Evolutionary conservation across 2,113 vertebrate species (phyloP).

Genomic region (Menidia beryllina): DNA sequence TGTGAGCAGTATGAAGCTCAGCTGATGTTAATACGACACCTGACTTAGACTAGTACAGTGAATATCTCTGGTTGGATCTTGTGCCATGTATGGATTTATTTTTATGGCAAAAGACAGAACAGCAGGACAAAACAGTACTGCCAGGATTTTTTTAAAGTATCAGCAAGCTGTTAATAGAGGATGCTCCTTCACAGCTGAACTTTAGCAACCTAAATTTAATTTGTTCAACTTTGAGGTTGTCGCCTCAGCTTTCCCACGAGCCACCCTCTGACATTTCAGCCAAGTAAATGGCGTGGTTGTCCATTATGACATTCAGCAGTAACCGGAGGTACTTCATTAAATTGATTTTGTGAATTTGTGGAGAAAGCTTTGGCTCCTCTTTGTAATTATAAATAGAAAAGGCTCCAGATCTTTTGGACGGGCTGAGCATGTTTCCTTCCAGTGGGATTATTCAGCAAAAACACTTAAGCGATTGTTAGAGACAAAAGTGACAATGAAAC

Average conservation of each 20-base stretch:
- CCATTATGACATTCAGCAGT: neutral
- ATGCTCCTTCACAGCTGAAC: neutral
- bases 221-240: constrained; percentile 7
- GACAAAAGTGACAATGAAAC: too few species aligned
- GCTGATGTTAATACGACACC: too few species aligned
- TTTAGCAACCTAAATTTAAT: neutral
- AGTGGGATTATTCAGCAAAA: neutral
- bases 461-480: neutral
- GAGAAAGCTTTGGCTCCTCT: neutral
- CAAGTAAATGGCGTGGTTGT: neutral
- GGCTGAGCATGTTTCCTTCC: neutral
- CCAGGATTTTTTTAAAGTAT: neutral
- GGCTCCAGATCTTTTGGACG: neutral
- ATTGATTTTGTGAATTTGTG: neutral
- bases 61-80: too few species aligned
- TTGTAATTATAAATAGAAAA: constrained; percentile 6
- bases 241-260: constrained; percentile 6
- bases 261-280: constrained; percentile 9
- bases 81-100: too few species aligned
- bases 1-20: too few species aligned
- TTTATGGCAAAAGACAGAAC: too few species aligned
- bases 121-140: neutral
- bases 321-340: constrained; percentile 9
- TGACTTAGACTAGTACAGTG: too few species aligned
- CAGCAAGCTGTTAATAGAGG: constrained; percentile 1